phyloP scores from a whole-genome alignment of 2,888 invertebrate genomes.

The Crossocerus cetratus region DNA sequence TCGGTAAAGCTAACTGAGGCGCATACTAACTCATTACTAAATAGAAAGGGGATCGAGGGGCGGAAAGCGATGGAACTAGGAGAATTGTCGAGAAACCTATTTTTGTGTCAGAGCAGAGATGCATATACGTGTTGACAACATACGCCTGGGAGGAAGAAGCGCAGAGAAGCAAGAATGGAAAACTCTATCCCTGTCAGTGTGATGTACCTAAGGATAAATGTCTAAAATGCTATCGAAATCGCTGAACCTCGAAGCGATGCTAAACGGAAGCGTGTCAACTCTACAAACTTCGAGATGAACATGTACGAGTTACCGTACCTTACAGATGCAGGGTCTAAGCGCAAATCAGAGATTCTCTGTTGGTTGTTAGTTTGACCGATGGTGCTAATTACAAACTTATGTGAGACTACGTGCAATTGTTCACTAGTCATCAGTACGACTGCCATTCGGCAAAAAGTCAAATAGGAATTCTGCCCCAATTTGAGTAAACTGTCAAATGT shows the following conservation, averaged over 20 bases:
- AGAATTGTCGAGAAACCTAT: conserved; percentile 58
- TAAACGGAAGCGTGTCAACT: conserved; percentile 25
- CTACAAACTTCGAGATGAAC: neutral
- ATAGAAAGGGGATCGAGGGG: conserved; percentile 7
- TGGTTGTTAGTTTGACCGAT: too few relatives aligned
- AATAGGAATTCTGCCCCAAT: too few relatives aligned
- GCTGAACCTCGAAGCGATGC: conserved; percentile 50
- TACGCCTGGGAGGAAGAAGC: conserved; percentile 15
- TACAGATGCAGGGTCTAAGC: too few relatives aligned
- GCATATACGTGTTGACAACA: conserved; percentile 23
- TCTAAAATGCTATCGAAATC: conserved; percentile 51
- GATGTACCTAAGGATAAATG: conserved; percentile 66
- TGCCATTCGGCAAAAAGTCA: too few relatives aligned
- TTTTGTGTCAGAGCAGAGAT: conserved; percentile 58
- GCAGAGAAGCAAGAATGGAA: conserved; percentile 15
- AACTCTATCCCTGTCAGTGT: conserved; percentile 54
- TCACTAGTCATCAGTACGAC: too few relatives aligned
- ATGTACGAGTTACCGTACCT: too few relatives aligned
- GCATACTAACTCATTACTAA: conserved; percentile 15
- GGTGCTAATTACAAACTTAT: too few relatives aligned
- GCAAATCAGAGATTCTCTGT: too few relatives aligned
- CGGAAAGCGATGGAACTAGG: conserved; percentile 29
- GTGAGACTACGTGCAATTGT: too few relatives aligned
- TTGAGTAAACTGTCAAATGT: too few relatives aligned
- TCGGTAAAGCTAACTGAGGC: conserved; percentile 50